These are phyloP conservation scores for Drosophila funebris DNA, from an alignment of 1,140 invertebrate genomes.

Conservation along the genomic window DNA sequence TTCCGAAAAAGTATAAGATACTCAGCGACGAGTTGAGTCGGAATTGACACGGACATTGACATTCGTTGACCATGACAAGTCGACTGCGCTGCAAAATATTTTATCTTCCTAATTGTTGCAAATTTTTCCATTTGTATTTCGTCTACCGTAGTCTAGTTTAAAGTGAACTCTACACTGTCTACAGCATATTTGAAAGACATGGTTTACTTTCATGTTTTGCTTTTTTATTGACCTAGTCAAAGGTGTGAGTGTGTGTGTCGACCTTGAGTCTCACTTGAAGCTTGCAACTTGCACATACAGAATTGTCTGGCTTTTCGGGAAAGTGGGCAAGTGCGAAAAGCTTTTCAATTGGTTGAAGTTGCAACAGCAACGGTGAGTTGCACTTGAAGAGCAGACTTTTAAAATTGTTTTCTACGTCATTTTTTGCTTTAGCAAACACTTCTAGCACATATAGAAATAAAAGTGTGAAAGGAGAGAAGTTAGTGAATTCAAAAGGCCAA, in stretches of 20 bases:
- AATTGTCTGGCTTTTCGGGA: neutral
- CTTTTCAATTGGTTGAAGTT: constrained; percentile 43
- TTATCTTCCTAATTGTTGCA: constrained; percentile 50
- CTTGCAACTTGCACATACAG: neutral
- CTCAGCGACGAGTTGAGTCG: neutral
- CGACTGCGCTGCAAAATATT: constrained; percentile 41
- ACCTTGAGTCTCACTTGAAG: neutral
- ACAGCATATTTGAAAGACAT: neutral
- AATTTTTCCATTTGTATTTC: neutral
- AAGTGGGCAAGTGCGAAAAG: constrained; percentile 32
- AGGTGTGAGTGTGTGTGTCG: neutral
- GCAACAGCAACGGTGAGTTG: constrained; percentile 33
- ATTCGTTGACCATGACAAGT: constrained; percentile 6
- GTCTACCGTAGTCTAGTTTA: neutral
- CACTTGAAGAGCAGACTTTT: constrained; percentile 53
- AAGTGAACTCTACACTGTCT: neutral
- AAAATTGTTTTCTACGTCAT: constrained; percentile 43
- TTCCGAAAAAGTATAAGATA: constrained; percentile 15
- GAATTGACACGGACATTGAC: too few species aligned
- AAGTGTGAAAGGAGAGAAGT: neutral
- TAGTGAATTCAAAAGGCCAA: neutral
- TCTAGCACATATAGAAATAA: constrained; percentile 45
- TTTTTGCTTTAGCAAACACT: constrained; percentile 42
- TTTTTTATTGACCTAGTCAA: neutral
- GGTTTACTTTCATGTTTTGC: neutral